Conservation (phyloP, 2,888 invertebrate genomes). For the Taphrorychus bicolor region DNA sequence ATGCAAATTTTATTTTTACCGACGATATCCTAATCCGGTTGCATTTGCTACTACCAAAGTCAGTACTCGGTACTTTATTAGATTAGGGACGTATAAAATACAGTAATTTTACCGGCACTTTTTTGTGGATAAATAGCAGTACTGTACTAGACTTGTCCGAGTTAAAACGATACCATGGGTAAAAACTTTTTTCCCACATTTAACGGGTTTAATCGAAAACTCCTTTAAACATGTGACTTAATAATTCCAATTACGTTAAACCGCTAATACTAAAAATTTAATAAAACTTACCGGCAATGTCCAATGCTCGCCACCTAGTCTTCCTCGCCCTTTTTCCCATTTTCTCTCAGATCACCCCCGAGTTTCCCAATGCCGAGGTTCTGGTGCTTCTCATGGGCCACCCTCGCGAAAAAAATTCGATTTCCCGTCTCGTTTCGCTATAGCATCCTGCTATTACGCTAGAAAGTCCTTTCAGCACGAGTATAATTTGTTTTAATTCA, state of each 20-base stretch:
- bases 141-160: too few species aligned
- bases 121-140: too few species aligned
- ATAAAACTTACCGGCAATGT: conserved; percentile 63
- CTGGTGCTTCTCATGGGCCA: conserved; percentile 42
- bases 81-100: too few species aligned
- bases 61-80: too few species aligned
- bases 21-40: too few species aligned
- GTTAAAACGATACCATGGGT: too few species aligned
- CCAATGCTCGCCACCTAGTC: conserved; percentile 70
- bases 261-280: conserved; percentile 2
- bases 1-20: too few species aligned
- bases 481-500: not conserved
- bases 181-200: not conserved
- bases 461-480: conserved; percentile 21
- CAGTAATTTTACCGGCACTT: too few species aligned
- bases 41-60: too few species aligned
- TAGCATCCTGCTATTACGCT: conserved; percentile 7
- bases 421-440: conserved; percentile 11
- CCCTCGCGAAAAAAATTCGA: conserved; percentile 17
- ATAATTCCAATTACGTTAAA: too few species aligned
- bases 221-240: too few species aligned
- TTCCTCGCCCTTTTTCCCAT: conserved; percentile 70
- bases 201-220: not conserved
- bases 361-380: conserved; percentile 28
- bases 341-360: conserved; percentile 45